Evolutionary conservation across 2,888 invertebrate genomes (phyloP), one percentile per base, ranked within the genome.

Genomic region (Scrobipalpa atriplicella): DNA sequence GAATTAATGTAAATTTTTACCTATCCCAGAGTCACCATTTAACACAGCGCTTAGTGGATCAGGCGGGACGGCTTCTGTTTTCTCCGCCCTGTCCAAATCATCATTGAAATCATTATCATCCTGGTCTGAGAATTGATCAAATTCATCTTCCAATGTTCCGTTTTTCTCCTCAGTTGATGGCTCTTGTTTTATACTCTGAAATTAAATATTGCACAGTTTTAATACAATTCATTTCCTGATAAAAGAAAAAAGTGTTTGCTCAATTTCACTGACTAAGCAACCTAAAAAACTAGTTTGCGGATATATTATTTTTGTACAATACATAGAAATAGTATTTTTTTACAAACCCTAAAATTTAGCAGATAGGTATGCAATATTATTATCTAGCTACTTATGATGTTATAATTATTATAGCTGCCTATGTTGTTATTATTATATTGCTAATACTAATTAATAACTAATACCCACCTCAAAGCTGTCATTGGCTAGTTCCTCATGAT

Each of bases 111-210:
- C 66, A 16, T 73, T 71, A 41, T 62, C 65, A 36, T 70, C 71
- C 19, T 74, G 72, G 1, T 67, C 67, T 8, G 58, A 38, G 58
- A 58, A 58, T 13, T 58, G 58, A 16, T 80, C 77, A 5, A 71
- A 69, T 3, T 80, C 79, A 9, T 73, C 74, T 11, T 72, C 71
- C 39, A 63, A 29, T 29, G 29, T 29, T 29, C 29, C 29, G 29
- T 29, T 29, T 13, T 79, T 73, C n/a, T 69, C 75, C 54, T 82
- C 81, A 47, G 76, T 78, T 9, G 75, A 43, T 5, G 87, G 86
- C 62, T 89, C 89, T 0, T 73, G 68, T 74, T 90, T 89, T 21
- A 90, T 82, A 69, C 79, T 73, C 89, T 90, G 73, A 2, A 82
- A 82, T 13, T 51, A 13, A 13, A n/a, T 1, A 51, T 16, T 52